Base-by-base conservation (phyloP, 37 sponge, comb jelly and placozoan genomes). In the Cliona cf. orientalis region DNA sequence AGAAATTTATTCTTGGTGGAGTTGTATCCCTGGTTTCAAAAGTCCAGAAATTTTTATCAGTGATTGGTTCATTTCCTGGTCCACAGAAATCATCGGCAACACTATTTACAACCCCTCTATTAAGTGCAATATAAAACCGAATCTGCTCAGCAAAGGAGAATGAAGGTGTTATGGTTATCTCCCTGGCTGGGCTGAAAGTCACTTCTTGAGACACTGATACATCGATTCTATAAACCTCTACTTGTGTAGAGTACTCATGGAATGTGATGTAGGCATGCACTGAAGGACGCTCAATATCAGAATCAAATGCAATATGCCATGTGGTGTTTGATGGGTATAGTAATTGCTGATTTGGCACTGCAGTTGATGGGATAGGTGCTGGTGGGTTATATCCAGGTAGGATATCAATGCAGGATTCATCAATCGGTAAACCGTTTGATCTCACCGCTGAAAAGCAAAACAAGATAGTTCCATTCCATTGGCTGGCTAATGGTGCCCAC, bases 51-150 rank as follows among this genome's bases (percentile, higher is more conserved):
- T 49, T 26, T 55, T 42, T 80, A 35, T 58, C 71, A n/a, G 25
- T 58, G 19, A 80, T 31, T 56, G 81, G 81, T n/a, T 80, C 81
- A 56, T 70, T 80, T 56, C 60, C 71, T 37, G 81, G 71, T 70
- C 71, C 60, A 70, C 81, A 80, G 1, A 59, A 44, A n/a, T 37
- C 58, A n/a, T n/a, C n/a, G n/a, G n/a, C n/a, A 5, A 70, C 11
- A 26, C 81, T 61, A 33, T 36, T 59, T 17, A 80, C 81, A 58
- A 80, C 29, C 56, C 81, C 81, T 58, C 81, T 80, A 2, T 53
- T 42, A 58, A 80, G 38, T 19, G 62, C 56, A 14, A 80, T 80
- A 43, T 70, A 80, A 33, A 35, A 80, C 9, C 7, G 1, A 40
- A 21, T 70, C 44, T 80, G 53, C 70, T 80, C 81, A 28, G 11